A percentile compares a stretch with the other conserved stretches of the same genome.
phyloP scores from a whole-genome alignment of 2,113 vertebrate genomes.

The Rissa tridactyla region DNA sequence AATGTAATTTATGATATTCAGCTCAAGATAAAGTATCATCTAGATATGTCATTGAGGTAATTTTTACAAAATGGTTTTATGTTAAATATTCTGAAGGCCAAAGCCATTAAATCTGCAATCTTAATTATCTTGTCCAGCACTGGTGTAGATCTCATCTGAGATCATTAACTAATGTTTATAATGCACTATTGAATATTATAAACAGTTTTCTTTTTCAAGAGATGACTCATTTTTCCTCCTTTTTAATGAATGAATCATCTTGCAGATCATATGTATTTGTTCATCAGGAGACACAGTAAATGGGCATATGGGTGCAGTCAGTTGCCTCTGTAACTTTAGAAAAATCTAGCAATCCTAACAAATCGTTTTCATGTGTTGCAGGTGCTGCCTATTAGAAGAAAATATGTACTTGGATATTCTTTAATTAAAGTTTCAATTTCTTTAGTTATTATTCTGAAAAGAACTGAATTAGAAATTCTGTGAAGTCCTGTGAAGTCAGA shows the following conservation, averaged over 20 bases:
- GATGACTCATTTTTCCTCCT: constrained; percentile 47
- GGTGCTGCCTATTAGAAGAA: constrained; percentile 52
- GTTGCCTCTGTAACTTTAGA: constrained; percentile 21
- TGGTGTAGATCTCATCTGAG: neutral
- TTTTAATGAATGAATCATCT: constrained; percentile 39
- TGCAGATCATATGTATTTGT: constrained; percentile 22
- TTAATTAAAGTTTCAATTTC: constrained; percentile 67
- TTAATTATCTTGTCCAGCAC: constrained; percentile 33
- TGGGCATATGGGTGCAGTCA: constrained; percentile 5
- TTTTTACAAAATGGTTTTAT: constrained; percentile 47
- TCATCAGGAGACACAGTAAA: constrained; percentile 35
- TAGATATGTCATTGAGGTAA: constrained; percentile 23
- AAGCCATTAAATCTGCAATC: constrained; percentile 1
- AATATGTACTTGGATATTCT: constrained; percentile 15
- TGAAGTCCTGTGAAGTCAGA: neutral
- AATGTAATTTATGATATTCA: constrained; percentile 42
- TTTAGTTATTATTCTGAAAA: constrained; percentile 45
- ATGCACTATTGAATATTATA: constrained; percentile 15
- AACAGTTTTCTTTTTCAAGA: constrained; percentile 25
- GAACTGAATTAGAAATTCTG: neutral
- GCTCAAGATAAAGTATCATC: constrained; percentile 47
- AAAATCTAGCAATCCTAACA: constrained; percentile 42
- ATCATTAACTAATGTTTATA: constrained; percentile 27
- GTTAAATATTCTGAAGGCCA: constrained; percentile 26
- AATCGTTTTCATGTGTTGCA: constrained; percentile 55